These are phyloP conservation scores for Python bivittatus DNA, from an alignment of 2,113 vertebrate genomes.

Conservation along the genomic window DNA sequence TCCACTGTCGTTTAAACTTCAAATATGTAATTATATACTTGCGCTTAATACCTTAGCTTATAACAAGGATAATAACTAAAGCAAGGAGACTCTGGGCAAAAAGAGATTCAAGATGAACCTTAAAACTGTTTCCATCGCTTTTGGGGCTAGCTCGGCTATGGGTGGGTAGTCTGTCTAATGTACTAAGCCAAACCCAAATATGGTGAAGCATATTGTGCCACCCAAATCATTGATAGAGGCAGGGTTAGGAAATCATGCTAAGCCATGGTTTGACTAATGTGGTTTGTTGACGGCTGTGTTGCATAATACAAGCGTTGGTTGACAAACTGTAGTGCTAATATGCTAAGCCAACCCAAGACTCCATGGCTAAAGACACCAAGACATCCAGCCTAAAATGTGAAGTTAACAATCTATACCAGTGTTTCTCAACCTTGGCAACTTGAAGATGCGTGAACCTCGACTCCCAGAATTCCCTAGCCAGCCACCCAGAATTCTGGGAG, in stretches of 20 bases:
- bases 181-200: not conserved
- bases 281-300: not conserved
- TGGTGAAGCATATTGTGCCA: not conserved
- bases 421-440: too few species aligned
- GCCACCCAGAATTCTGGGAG: not conserved
- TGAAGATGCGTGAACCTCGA: not conserved
- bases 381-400: not conserved
- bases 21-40: constrained; percentile 56
- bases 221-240: not conserved
- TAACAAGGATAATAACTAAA: not conserved
- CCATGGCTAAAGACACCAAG: not conserved
- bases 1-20: constrained; percentile 59
- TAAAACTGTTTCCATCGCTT: not conserved
- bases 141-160: not conserved
- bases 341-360: not conserved
- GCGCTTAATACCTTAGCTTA: constrained; percentile 8
- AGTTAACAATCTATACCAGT: not conserved
- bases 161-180: not conserved
- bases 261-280: not conserved
- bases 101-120: not conserved
- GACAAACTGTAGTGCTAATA: not conserved
- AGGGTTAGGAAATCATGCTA: not conserved
- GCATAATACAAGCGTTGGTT: not conserved
- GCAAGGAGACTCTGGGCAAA: constrained; percentile 6
- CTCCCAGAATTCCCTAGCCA: not conserved